A percentile compares a stretch with the other conserved stretches of the same genome.
phyloP scores from a whole-genome alignment of 1,140 invertebrate species.

The Mamestra configurata region DNA sequence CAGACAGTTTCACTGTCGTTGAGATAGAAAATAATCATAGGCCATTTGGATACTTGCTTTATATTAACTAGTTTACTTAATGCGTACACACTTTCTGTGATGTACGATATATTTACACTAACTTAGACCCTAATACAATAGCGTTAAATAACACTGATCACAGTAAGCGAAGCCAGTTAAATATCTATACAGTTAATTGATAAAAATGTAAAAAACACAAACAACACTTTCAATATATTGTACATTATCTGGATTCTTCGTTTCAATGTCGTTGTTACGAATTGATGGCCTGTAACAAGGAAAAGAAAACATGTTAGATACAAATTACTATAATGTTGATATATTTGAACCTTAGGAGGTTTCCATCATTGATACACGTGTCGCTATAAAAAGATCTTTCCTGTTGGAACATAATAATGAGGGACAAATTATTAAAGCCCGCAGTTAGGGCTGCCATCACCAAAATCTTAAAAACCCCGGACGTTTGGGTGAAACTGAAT shows the following conservation, averaged over 20 bases:
- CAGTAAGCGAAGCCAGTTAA: conserved; percentile 43
- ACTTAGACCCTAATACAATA: not conserved
- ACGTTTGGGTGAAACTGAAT: too few species aligned
- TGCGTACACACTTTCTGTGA: not conserved
- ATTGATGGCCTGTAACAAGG: conserved; percentile 24
- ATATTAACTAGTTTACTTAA: conserved; percentile 24
- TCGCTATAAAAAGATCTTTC: too few species aligned
- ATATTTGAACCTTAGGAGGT: too few species aligned
- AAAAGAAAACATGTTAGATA: not conserved
- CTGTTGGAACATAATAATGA: too few species aligned
- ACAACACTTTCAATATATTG: not conserved
- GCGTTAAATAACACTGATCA: conserved; percentile 29
- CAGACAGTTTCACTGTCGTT: conserved; percentile 38
- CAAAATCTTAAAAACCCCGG: too few species aligned
- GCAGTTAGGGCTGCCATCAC: too few species aligned
- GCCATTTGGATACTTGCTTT: conserved; percentile 65
- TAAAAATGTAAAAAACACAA: conserved; percentile 39
- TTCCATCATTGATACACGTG: too few species aligned
- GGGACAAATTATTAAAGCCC: too few species aligned
- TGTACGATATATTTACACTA: conserved; percentile 39
- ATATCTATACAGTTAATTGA: conserved; percentile 14
- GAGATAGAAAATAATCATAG: conserved; percentile 50
- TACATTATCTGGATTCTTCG: conserved; percentile 13
- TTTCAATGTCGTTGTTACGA: conserved; percentile 26
- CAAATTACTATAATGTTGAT: too few species aligned